phyloP scores from a whole-genome alignment of 35 echinoderm and acorn worm species.

The Heliocidaris tuberculata region DNA sequence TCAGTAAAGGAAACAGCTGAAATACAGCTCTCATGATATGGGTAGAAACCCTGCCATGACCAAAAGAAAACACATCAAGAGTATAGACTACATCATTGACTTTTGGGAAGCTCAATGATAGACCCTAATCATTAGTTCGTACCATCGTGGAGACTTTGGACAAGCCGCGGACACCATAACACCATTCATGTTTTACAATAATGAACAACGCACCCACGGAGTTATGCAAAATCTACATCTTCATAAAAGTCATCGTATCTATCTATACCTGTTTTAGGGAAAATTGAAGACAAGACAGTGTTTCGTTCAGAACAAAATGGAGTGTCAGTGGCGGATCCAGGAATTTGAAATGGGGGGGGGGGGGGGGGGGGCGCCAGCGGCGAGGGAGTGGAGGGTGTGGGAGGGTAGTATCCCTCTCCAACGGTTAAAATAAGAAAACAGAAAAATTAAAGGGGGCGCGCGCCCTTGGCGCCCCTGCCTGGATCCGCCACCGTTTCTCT shows the following conservation, averaged over 20 bases:
- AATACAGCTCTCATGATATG: neutral
- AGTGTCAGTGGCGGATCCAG: too few relatives aligned
- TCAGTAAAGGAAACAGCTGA: neutral
- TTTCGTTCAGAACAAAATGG: neutral
- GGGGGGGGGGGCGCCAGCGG: too few relatives aligned
- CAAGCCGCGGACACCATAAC: neutral
- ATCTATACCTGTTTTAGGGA: neutral
- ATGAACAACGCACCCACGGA: too few relatives aligned
- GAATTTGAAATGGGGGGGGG: too few relatives aligned
- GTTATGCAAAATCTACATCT: neutral
- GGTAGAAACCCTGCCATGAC: neutral
- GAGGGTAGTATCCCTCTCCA: too few relatives aligned
- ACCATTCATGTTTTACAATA: neutral
- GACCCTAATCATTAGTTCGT: neutral
- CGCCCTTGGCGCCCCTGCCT: too few relatives aligned
- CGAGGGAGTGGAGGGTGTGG: too few relatives aligned
- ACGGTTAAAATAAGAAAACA: too few relatives aligned
- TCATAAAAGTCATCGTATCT: neutral
- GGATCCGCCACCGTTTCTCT: too few relatives aligned
- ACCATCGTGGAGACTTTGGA: neutral
- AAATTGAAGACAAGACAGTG: neutral
- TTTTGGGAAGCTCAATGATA: neutral
- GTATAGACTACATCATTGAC: neutral
- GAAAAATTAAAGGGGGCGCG: too few relatives aligned
- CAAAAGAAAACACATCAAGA: neutral